Evolutionary conservation across 2,888 invertebrate species (phyloP).

Genomic region (Yponomeuta sedellus): DNA sequence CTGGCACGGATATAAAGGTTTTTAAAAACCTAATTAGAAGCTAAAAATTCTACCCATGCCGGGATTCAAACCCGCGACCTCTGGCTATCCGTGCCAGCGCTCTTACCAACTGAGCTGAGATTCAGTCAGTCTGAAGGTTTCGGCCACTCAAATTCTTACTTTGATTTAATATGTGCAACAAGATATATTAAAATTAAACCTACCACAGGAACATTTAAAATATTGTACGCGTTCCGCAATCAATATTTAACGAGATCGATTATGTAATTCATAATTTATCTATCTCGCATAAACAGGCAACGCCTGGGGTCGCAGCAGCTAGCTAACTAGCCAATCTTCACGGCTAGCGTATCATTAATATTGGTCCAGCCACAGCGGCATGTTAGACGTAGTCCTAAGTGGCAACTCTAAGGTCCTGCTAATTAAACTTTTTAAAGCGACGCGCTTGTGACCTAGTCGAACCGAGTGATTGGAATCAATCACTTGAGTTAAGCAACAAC

Average conservation of each 20-base stretch:
- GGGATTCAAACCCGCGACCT: too few species aligned
- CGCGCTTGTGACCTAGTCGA: too few species aligned
- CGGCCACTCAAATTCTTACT: background rate
- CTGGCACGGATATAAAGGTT: too few species aligned
- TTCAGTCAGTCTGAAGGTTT: too few species aligned
- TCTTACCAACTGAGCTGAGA: too few species aligned
- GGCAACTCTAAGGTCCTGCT: background rate
- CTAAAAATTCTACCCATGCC: too few species aligned
- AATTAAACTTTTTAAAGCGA: background rate
- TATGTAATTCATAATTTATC: background rate
- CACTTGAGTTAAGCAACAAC: too few species aligned
- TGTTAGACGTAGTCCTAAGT: background rate
- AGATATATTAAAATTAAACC: background rate
- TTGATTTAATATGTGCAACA: background rate
- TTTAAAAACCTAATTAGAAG: too few species aligned
- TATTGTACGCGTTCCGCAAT: background rate
- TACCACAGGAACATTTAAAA: background rate
- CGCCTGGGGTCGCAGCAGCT: background rate
- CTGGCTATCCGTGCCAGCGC: too few species aligned
- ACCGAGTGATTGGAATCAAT: too few species aligned
- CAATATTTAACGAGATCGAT: background rate
- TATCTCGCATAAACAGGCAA: background rate
- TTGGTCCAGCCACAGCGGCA: background rate
- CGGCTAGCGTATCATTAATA: background rate
- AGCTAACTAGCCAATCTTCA: constrained; percentile 9